Evolutionary conservation across 1,140 invertebrate species (phyloP).

Genomic region (Dendroctonus ponderosae): DNA sequence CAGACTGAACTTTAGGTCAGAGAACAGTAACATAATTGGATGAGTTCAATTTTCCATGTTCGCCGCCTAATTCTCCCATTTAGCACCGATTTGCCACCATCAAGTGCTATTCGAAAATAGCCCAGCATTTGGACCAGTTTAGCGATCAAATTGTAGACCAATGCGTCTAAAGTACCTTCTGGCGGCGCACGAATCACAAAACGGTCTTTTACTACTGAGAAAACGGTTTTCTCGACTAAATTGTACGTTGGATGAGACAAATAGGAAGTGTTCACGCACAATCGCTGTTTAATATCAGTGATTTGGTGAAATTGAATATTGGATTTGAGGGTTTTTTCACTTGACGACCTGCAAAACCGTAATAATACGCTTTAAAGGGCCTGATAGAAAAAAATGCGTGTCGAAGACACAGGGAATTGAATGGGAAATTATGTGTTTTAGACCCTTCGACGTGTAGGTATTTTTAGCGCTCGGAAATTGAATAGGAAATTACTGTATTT

Average conservation of each 20-base stretch:
- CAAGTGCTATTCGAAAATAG: background rate
- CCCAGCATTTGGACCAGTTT: constrained; percentile 2
- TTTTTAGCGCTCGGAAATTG: no score
- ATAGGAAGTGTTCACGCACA: constrained; percentile 18
- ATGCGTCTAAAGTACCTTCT: constrained; percentile 14
- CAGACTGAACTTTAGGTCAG: no score
- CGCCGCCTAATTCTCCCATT: background rate
- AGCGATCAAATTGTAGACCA: constrained; percentile 15
- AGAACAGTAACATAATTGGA: no score
- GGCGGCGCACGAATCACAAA: constrained; percentile 25
- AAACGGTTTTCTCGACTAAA: constrained; percentile 21
- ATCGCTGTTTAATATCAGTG: constrained; percentile 20
- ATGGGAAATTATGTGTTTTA: no score
- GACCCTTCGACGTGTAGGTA: no score
- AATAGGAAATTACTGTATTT: no score
- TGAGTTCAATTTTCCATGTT: background rate
- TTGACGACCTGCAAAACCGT: background rate
- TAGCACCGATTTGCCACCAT: constrained; percentile 11
- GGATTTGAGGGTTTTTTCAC: constrained; percentile 12
- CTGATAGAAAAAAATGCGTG: constrained; percentile 23
- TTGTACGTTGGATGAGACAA: constrained; percentile 25
- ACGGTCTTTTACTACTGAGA: constrained; percentile 11
- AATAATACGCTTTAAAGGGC: constrained; percentile 1
- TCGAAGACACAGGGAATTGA: background rate
- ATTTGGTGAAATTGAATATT: constrained; percentile 16